phyloP scores from a whole-genome alignment of 2,113 vertebrate species.

The Egretta garzetta region DNA sequence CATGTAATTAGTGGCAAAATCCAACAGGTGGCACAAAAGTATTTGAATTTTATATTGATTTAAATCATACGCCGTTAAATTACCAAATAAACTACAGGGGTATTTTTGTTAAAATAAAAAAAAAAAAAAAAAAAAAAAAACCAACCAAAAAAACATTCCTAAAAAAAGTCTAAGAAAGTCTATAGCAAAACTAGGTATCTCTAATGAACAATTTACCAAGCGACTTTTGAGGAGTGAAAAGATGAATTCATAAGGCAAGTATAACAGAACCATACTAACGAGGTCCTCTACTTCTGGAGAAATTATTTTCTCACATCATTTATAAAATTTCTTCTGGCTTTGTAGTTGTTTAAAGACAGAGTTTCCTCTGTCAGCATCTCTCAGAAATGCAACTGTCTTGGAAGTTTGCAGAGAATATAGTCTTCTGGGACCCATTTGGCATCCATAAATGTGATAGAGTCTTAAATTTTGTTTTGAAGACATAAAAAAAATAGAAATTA shows the following conservation, averaged over 20 bases:
- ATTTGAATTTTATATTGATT: conserved; percentile 74
- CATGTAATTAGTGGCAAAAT: conserved; percentile 75
- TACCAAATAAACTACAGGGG: not conserved
- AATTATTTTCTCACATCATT: not conserved
- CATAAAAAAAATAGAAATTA: not conserved
- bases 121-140: too few species aligned
- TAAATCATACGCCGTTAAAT: not conserved
- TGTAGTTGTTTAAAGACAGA: not conserved
- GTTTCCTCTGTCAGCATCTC: not conserved
- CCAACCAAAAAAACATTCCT: not conserved
- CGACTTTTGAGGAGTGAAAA: not conserved
- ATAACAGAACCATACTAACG: not conserved
- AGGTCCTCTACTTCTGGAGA: not conserved
- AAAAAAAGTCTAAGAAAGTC: not conserved
- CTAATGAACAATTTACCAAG: not conserved
- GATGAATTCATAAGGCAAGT: not conserved
- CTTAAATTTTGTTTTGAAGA: not conserved
- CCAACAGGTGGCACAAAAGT: conserved; percentile 86
- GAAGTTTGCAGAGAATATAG: not conserved
- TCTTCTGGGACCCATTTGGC: not conserved
- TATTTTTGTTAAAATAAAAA: not conserved
- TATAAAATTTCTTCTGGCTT: not conserved
- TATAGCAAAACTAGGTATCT: not conserved
- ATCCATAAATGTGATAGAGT: not conserved
- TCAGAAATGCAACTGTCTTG: not conserved